Percentiles rank a stretch among this genome's conserved stretches.
These are phyloP conservation scores for Polydesmus complanatus DNA, from an alignment of 2,888 invertebrate species.

Conservation along the genomic window DNA sequence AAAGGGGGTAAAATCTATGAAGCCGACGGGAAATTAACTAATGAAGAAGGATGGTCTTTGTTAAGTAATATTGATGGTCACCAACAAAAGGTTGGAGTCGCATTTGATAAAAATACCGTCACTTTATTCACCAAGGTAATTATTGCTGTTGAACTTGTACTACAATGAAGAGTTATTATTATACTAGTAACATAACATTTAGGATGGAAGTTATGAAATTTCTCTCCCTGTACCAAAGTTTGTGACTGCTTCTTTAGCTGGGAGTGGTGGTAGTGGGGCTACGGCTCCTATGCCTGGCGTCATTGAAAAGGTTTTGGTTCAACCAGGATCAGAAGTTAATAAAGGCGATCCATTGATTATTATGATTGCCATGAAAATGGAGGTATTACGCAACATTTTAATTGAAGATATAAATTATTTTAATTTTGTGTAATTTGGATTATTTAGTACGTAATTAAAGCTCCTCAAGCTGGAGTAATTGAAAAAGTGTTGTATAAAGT, in stretches of 20 bases:
- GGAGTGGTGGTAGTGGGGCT: slow-evolving; percentile 43
- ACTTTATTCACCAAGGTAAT: slow-evolving; percentile 50
- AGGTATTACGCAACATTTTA: slow-evolving; percentile 46
- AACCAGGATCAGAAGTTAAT: slow-evolving; percentile 62
- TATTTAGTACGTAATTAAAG: slow-evolving; percentile 71
- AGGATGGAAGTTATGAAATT: slow-evolving; percentile 56
- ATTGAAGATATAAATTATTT: not conserved
- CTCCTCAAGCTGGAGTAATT: slow-evolving; percentile 61
- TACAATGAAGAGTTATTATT: not conserved
- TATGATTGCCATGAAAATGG: slow-evolving; percentile 99
- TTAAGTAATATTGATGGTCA: slow-evolving; percentile 33
- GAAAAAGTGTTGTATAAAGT: slow-evolving; percentile 52
- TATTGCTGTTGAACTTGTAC: no score
- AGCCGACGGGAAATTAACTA: not conserved
- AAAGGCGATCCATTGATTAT: slow-evolving; percentile 82
- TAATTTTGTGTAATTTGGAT: slow-evolving; percentile 24
- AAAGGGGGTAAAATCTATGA: not conserved
- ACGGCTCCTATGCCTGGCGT: slow-evolving; percentile 93
- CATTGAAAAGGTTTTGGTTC: slow-evolving; percentile 75
- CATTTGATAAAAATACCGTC: slow-evolving; percentile 42
- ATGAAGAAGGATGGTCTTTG: not conserved
- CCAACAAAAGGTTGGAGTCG: slow-evolving; percentile 42
- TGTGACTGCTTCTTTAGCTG: slow-evolving; percentile 24
- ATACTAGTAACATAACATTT: slow-evolving; percentile 13
- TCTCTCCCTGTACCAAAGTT: slow-evolving; percentile 39